Conservation (phyloP, 1,140 invertebrate species). For the Tetranychus cinnabarinus region DNA sequence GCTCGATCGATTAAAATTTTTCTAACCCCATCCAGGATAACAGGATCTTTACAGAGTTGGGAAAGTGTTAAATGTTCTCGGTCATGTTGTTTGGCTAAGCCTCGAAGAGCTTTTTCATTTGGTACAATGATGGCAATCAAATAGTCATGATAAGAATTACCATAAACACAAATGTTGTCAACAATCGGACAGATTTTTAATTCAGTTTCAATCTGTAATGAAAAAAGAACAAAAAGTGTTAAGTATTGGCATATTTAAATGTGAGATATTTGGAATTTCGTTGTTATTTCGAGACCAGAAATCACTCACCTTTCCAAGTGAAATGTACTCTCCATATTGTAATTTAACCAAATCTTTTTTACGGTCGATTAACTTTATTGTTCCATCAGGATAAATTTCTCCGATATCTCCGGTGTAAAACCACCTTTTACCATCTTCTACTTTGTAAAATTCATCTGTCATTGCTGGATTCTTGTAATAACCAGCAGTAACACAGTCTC, state of each 20-base stretch:
- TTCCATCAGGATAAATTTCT: conserved; percentile 70
- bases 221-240: not conserved
- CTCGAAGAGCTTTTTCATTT: conserved; percentile 36
- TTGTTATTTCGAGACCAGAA: not conserved
- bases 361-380: conserved; percentile 71
- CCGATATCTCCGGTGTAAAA: conserved; percentile 83
- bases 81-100: conserved; percentile 37
- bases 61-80: conserved; percentile 35
- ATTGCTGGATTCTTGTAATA: conserved; percentile 33
- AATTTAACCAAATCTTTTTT: conserved; percentile 96
- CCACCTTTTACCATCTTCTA: conserved; percentile 21
- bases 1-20: conserved; percentile 51
- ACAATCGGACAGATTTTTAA: conserved; percentile 8
- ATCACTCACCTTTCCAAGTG: conserved; percentile 7
- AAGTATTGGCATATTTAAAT: not conserved
- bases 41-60: conserved; percentile 41
- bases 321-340: conserved; percentile 10
- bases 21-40: conserved; percentile 32
- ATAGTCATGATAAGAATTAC: conserved; percentile 32
- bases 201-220: conserved; percentile 1
- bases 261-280: not conserved
- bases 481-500: conserved; percentile 27
- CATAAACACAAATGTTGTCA: conserved; percentile 19
- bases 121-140: conserved; percentile 79
- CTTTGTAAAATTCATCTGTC: conserved; percentile 27